Evolutionary conservation across 2,888 invertebrate genomes (phyloP).

Genomic region (Chrysolina haemoptera): DNA sequence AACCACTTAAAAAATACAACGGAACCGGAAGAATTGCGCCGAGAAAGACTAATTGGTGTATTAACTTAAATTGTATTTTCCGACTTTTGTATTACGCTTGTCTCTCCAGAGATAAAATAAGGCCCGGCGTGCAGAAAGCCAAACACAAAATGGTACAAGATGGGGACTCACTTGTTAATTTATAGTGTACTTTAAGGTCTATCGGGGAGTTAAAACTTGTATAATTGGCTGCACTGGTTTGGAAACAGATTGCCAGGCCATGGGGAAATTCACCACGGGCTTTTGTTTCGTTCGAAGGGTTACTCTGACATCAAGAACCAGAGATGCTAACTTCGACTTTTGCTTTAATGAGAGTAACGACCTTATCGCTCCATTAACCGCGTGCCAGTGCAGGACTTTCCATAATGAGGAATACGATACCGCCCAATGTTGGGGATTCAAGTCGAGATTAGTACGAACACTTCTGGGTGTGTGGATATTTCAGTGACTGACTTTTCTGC

Average conservation of each 20-base stretch:
- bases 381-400: not conserved
- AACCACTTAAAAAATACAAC: slow-evolving; percentile 26
- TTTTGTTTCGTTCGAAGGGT: slow-evolving; percentile 62
- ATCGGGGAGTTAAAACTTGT: slow-evolving; percentile 64
- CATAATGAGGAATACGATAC: not conserved
- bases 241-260: slow-evolving; percentile 64
- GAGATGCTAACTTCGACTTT: slow-evolving; percentile 56
- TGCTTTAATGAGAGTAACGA: slow-evolving; percentile 55
- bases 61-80: slow-evolving; percentile 49
- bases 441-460: not conserved
- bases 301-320: slow-evolving; percentile 46
- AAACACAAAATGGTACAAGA: slow-evolving; percentile 52
- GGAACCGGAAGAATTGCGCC: slow-evolving; percentile 30
- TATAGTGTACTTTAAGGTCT: slow-evolving; percentile 61
- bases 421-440: not conserved
- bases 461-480: too few relatives aligned
- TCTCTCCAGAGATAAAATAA: slow-evolving; percentile 47
- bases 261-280: slow-evolving; percentile 61
- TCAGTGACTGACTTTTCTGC: too few relatives aligned
- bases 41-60: slow-evolving; percentile 46
- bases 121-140: slow-evolving; percentile 51
- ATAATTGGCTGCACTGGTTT: slow-evolving; percentile 67
- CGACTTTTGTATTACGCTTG: slow-evolving; percentile 42
- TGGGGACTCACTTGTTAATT: slow-evolving; percentile 54
- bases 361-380: slow-evolving; percentile 48